phyloP scores from a whole-genome alignment of 1,140 invertebrate species.

The Harlomillsia oculata region DNA sequence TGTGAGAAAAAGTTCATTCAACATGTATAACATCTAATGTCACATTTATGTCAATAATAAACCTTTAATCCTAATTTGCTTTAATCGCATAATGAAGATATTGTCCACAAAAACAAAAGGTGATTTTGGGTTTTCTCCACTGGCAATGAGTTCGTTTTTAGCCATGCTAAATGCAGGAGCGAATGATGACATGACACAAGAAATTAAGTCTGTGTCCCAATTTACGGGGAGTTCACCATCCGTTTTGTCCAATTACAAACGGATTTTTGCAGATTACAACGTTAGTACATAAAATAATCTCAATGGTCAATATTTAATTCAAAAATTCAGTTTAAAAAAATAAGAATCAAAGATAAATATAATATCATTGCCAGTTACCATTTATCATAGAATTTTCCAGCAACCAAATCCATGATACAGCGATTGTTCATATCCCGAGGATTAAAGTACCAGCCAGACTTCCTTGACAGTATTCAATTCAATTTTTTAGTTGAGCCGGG shows the following conservation, averaged over 20 bases:
- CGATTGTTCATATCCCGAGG: slow-evolving; percentile 32
- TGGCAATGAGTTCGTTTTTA: slow-evolving; percentile 5
- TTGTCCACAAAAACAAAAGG: neutral
- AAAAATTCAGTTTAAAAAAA: neutral
- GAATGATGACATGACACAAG: slow-evolving; percentile 1
- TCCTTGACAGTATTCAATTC: slow-evolving; percentile 42
- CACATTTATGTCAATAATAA: neutral
- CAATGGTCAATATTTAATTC: neutral
- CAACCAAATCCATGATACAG: neutral
- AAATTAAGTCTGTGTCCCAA: slow-evolving; percentile 5
- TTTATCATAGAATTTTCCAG: neutral
- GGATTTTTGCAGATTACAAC: slow-evolving; percentile 9
- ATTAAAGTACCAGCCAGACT: slow-evolving; percentile 44
- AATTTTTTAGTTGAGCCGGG: slow-evolving; percentile 47
- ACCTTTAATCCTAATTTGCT: neutral
- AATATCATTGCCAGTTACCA: neutral
- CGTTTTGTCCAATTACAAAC: slow-evolving; percentile 6
- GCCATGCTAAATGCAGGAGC: slow-evolving; percentile 24
- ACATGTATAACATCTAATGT: neutral
- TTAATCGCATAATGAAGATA: neutral
- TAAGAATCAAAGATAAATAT: neutral
- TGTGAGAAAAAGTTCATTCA: neutral
- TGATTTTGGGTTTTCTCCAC: slow-evolving; percentile 21
- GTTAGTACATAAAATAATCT: neutral
- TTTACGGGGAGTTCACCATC: slow-evolving; percentile 1